phyloP scores from a whole-genome alignment of 2,888 invertebrate genomes.

The Tetragnatha montana region DNA sequence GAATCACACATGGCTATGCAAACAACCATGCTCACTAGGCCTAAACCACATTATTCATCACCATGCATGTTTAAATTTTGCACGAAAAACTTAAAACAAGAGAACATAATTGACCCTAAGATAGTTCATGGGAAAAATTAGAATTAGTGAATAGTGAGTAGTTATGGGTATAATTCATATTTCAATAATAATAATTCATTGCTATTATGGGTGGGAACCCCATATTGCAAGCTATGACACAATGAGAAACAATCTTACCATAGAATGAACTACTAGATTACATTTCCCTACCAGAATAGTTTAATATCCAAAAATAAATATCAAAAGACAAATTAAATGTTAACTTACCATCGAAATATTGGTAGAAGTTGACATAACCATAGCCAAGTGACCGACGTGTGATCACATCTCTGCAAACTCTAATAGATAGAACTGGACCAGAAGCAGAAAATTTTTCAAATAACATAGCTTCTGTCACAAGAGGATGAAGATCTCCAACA shows the following conservation, averaged over 20 bases:
- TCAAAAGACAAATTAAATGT: neutral
- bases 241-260: neutral
- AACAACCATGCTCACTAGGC: too few species aligned
- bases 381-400: constrained; percentile 98
- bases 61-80: too few species aligned
- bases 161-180: too few species aligned
- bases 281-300: neutral
- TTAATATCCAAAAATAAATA: neutral
- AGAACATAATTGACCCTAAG: too few species aligned
- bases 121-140: too few species aligned
- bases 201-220: neutral
- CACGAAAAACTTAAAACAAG: too few species aligned
- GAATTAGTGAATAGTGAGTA: neutral
- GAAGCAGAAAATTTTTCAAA: constrained; percentile 99
- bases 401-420: constrained; percentile 98
- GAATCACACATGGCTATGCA: too few species aligned
- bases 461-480: constrained; percentile 98
- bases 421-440: constrained; percentile 98
- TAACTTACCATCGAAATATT: constrained; percentile 97
- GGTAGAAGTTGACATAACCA: constrained; percentile 99
- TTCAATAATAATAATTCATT: too few species aligned
- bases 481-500: constrained; percentile 98
- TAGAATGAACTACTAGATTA: neutral
- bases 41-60: too few species aligned
- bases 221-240: neutral